Conservation (phyloP, 2,113 vertebrate species). For the Propithecus coquereli region DNA sequence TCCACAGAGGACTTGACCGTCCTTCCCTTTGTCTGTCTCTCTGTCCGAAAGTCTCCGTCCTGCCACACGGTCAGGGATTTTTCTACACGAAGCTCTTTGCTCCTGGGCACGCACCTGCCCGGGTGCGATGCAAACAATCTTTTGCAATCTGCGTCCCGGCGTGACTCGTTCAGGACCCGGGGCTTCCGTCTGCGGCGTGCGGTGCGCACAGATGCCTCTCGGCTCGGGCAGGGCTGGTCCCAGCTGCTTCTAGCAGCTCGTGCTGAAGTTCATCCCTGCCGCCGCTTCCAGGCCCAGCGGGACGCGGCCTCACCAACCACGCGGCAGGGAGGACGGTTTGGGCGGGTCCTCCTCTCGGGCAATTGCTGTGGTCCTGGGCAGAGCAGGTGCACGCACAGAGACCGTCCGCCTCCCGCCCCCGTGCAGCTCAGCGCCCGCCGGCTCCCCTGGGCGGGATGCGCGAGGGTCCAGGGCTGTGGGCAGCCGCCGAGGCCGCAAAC, state of each 20-base stretch:
- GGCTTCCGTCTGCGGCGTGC: not conserved
- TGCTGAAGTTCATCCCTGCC: not conserved
- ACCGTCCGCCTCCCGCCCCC: not conserved
- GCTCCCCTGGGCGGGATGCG: not conserved
- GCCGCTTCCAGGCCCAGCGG: not conserved
- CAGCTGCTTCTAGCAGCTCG: not conserved
- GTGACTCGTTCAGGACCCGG: not conserved
- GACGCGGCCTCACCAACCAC: not conserved
- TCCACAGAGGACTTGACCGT: not conserved
- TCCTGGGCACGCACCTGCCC: not conserved
- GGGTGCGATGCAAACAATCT: not conserved
- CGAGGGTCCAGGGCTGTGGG: not conserved
- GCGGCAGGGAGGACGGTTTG: not conserved
- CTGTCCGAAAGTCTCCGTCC: not conserved
- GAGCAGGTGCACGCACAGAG: not conserved
- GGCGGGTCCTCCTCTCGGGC: not conserved
- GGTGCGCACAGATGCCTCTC: slow-evolving; percentile 30
- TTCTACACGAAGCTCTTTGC: not conserved
- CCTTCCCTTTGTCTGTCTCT: not conserved
- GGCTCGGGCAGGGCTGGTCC: not conserved
- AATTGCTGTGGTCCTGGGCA: not conserved
- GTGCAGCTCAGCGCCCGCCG: fast-evolving
- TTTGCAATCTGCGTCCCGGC: not conserved
- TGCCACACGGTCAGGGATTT: not conserved
- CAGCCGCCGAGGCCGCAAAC: not conserved